Percentiles rank a stretch among this genome's conserved stretches.
phyloP scores from a whole-genome alignment of 2,113 vertebrate species.

The Ciconia maguari region DNA sequence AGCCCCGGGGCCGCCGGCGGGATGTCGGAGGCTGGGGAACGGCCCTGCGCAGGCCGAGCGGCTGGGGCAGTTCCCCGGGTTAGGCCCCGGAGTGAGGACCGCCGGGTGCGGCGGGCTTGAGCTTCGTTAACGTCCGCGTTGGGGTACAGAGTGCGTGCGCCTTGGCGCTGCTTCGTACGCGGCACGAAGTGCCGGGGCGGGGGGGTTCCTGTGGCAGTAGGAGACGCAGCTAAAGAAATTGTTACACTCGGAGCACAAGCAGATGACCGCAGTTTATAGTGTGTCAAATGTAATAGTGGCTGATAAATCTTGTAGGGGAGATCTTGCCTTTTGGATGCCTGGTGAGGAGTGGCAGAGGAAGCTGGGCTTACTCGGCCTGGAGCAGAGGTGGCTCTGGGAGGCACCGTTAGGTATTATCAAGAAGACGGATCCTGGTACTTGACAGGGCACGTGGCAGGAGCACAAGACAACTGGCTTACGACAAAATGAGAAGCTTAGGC shows the following conservation, averaged over 20 bases:
- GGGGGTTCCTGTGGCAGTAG: background rate
- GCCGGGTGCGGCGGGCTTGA: accelerated
- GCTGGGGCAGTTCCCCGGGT: background rate
- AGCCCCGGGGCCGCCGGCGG: background rate
- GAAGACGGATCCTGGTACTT: accelerated
- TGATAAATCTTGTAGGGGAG: accelerated
- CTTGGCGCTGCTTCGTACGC: background rate
- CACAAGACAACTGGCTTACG: accelerated
- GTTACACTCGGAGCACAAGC: background rate
- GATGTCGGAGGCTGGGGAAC: accelerated
- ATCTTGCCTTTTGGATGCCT: accelerated
- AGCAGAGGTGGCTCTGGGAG: too few relatives aligned
- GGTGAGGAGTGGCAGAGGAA: background rate
- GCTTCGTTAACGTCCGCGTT: accelerated
- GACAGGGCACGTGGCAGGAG: accelerated
- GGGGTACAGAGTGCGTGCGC: too few relatives aligned
- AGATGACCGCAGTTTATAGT: background rate
- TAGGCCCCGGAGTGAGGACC: accelerated
- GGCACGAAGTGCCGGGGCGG: background rate
- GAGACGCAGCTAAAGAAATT: background rate
- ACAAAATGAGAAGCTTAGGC: accelerated
- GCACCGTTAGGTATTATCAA: accelerated
- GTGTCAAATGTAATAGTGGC: accelerated
- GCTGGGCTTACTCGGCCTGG: accelerated
- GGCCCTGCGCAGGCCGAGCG: background rate